Percentiles rank a stretch among this genome's conserved stretches.
Evolutionary conservation across 2,113 vertebrate species (phyloP).

Genomic region (Aptenodytes patagonicus): DNA sequence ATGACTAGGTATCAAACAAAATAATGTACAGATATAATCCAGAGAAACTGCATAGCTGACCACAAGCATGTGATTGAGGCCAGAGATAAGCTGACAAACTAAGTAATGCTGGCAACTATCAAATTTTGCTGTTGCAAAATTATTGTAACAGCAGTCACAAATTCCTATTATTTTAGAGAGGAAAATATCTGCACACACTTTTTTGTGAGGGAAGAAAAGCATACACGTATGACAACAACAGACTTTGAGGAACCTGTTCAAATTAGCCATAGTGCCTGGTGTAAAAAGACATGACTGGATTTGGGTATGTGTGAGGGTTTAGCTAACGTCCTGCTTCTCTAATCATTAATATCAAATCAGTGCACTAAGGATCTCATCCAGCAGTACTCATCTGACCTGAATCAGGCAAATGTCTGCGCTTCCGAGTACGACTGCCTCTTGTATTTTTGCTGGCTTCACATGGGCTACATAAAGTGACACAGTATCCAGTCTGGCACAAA

Average conservation of each 20-base stretch:
- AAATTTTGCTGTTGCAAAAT: not conserved
- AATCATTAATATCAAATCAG: not conserved
- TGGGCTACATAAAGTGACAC: not conserved
- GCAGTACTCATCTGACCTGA: not conserved
- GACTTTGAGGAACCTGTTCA: not conserved
- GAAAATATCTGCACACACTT: not conserved
- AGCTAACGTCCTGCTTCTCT: not conserved
- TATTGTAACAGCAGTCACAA: not conserved
- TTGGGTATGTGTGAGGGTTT: not conserved
- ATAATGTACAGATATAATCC: not conserved
- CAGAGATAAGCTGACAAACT: not conserved
- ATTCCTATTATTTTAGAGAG: not conserved
- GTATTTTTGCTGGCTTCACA: not conserved
- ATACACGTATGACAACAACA: not conserved
- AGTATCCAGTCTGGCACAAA: not conserved
- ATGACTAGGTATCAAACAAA: not conserved
- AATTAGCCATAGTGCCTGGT: not conserved
- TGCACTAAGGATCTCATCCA: not conserved
- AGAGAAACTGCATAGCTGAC: not conserved
- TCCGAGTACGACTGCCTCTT: accelerated
- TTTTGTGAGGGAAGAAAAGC: not conserved
- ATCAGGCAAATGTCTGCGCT: not conserved
- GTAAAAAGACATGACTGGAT: not conserved
- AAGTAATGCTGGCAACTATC: not conserved
- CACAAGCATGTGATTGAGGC: not conserved